phyloP scores from a whole-genome alignment of 2,888 invertebrate genomes.

The Ornithoptera alexandrae region DNA sequence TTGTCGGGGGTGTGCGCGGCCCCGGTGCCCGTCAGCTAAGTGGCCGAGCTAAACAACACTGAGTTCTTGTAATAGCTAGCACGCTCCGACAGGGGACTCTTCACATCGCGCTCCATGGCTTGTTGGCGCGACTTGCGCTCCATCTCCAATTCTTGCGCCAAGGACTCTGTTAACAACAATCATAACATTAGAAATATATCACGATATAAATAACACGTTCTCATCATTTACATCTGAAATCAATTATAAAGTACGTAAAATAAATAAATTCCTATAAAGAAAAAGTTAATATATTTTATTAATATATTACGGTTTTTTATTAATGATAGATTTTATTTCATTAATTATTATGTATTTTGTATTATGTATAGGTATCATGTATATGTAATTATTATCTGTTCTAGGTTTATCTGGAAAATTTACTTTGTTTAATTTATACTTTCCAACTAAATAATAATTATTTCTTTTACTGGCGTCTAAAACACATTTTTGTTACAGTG shows the following conservation, averaged over 20 bases:
- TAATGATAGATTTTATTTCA: no score
- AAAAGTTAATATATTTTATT: no score
- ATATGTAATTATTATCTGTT: no score
- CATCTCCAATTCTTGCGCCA: slow-evolving; percentile 92
- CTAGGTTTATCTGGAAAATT: no score
- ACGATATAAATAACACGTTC: not conserved
- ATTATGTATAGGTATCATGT: no score
- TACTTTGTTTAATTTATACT: no score
- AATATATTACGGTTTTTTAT: no score
- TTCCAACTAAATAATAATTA: no score
- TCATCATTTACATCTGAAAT: not conserved
- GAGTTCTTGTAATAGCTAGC: slow-evolving; percentile 94
- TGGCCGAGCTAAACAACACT: slow-evolving; percentile 93
- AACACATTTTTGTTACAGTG: no score
- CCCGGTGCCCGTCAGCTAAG: slow-evolving; percentile 79
- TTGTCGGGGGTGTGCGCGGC: slow-evolving; percentile 63
- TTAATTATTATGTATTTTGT: no score
- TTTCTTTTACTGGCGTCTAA: no score
- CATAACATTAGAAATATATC: not conserved
- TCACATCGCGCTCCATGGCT: slow-evolving; percentile 89
- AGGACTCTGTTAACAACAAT: slow-evolving; percentile 84
- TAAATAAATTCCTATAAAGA: not conserved
- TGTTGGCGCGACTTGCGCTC: slow-evolving; percentile 92
- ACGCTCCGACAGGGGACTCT: slow-evolving; percentile 90
- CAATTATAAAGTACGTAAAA: not conserved